A percentile compares a stretch with the other conserved stretches of the same genome.
These are phyloP conservation scores for Equus przewalskii DNA, from an alignment of 2,113 vertebrate genomes.

Conservation along the genomic window DNA sequence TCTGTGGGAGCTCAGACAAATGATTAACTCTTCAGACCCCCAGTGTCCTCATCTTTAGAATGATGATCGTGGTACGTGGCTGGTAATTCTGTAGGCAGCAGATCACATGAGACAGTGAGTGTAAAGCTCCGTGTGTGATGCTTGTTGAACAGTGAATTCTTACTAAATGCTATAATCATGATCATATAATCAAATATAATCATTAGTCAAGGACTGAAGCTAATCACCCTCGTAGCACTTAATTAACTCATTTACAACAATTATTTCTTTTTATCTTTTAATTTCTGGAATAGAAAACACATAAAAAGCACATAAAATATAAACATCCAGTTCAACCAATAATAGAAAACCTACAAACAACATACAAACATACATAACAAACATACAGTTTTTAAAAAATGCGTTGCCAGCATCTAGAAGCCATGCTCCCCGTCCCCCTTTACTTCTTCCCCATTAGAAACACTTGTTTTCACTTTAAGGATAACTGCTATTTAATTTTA, in stretches of 20 bases:
- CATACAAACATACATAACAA: neutral
- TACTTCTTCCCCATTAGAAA: neutral
- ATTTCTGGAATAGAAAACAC: neutral
- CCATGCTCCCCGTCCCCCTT: neutral
- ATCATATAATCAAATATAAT: too few relatives aligned
- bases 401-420: neutral
- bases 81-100: neutral
- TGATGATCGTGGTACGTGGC: neutral
- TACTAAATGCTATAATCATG: neutral
- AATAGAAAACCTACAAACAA: neutral
- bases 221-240: neutral
- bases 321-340: neutral
- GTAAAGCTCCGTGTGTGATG: neutral
- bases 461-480: neutral
- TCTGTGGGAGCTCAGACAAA: neutral
- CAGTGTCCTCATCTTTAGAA: neutral
- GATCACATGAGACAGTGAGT: neutral
- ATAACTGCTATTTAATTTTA: neutral
- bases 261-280: constrained; percentile 13
- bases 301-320: neutral
- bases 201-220: neutral
- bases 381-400: neutral
- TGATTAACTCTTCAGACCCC: neutral
- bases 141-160: neutral
- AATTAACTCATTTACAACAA: neutral